Evolutionary conservation across 2,888 invertebrate species (phyloP).

Genomic region (Dynastes grantii): DNA sequence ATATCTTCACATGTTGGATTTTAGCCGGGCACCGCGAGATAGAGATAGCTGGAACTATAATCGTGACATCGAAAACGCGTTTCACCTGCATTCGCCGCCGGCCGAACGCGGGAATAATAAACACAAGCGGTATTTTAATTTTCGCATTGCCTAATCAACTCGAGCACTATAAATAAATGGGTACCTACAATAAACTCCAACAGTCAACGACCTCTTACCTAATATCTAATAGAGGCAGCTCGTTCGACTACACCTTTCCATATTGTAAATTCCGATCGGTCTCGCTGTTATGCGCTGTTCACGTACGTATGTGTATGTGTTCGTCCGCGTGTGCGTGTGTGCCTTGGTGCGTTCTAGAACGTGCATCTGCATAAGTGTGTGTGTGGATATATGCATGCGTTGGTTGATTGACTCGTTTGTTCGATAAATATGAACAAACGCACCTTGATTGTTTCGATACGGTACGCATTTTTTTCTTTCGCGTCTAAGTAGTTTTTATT

Average conservation of each 20-base stretch:
- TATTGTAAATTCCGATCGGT: constrained; percentile 36
- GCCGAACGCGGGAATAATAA: constrained; percentile 54
- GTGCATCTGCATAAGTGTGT: background rate
- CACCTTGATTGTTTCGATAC: constrained; percentile 22
- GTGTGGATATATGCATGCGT: constrained; percentile 1
- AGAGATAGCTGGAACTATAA: constrained; percentile 18
- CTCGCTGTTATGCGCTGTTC: constrained; percentile 19
- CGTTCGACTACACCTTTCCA: constrained; percentile 49
- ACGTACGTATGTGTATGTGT: background rate
- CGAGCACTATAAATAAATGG: constrained; percentile 57
- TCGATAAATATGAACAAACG: constrained; percentile 28
- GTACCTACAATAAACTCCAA: constrained; percentile 42
- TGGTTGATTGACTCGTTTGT: constrained; percentile 30
- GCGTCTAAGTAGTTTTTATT: background rate
- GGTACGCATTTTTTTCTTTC: background rate
- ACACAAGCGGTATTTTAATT: constrained; percentile 58
- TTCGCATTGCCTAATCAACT: constrained; percentile 59
- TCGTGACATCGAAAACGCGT: constrained; percentile 45
- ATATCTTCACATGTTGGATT: constrained; percentile 14
- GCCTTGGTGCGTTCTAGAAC: background rate
- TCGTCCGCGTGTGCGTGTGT: constrained; percentile 4
- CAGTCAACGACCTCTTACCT: constrained; percentile 60
- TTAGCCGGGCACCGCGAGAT: background rate
- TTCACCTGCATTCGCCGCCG: constrained; percentile 56
- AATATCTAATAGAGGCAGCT: constrained; percentile 48